Evolutionary conservation across 2,888 invertebrate genomes (phyloP).

Genomic region (Clivina fossor): DNA sequence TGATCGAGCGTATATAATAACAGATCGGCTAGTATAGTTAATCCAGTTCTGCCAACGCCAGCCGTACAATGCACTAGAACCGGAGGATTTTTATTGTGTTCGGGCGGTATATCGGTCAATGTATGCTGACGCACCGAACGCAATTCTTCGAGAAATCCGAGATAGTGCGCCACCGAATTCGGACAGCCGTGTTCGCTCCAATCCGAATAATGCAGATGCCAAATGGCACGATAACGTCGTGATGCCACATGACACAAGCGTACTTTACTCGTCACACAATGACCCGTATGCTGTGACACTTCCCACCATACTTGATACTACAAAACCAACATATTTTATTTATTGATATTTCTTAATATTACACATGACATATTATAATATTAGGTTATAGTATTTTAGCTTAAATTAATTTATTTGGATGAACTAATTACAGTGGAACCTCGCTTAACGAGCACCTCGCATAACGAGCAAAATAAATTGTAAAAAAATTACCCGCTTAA

Average conservation of each 20-base stretch:
- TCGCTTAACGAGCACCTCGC: no score
- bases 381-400: no score
- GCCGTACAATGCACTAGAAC: conserved; percentile 77
- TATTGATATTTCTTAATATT: no score
- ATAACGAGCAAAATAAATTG: no score
- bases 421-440: no score
- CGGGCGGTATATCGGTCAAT: conserved; percentile 65
- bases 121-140: conserved; percentile 78
- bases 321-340: no score
- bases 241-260: conserved; percentile 60
- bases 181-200: conserved; percentile 68
- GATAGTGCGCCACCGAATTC: conserved; percentile 64
- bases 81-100: conserved; percentile 71
- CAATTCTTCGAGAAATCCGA: conserved; percentile 83
- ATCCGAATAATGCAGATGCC: conserved; percentile 81
- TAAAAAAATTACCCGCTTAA: no score
- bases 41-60: conserved; percentile 76
- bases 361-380: no score
- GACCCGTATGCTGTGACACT: conserved; percentile 66
- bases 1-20: conserved; percentile 80
- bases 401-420: no score
- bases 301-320: conserved; percentile 73
- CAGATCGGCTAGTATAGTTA: conserved; percentile 76
- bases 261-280: conserved; percentile 64
- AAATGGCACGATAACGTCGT: conserved; percentile 64